A percentile compares a stretch with the other conserved stretches of the same genome.
phyloP scores from a whole-genome alignment of 2,113 vertebrate genomes.

The Silurus meridionalis region DNA sequence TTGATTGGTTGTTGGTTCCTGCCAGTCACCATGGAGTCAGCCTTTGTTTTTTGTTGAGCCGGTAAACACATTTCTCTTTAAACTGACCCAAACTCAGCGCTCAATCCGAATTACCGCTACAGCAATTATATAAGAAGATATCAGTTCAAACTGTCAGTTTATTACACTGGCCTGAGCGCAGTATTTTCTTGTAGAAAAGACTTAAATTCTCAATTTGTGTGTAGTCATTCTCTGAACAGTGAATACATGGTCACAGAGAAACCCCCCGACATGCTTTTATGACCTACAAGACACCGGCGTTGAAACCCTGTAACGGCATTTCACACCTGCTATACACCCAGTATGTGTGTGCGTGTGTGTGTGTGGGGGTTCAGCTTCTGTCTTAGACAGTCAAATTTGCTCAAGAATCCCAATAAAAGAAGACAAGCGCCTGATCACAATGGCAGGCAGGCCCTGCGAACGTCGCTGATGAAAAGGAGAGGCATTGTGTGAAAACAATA shows the following conservation, averaged over 20 bases:
- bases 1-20: background rate
- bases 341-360: background rate
- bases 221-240: constrained; percentile 1
- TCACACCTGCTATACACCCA: constrained; percentile 53
- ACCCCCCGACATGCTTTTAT: background rate
- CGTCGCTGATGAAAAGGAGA: constrained; percentile 15
- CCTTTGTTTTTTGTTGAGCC: background rate
- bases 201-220: background rate
- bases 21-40: background rate
- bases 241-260: constrained; percentile 33
- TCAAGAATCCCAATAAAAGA: constrained; percentile 3
- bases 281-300: constrained; percentile 39
- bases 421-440: background rate
- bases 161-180: background rate
- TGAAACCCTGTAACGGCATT: constrained; percentile 40
- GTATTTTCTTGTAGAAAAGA: background rate
- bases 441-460: background rate
- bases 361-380: constrained; percentile 26
- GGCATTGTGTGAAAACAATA: constrained; percentile 27
- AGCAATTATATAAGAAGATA: background rate
- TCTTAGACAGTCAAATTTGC: constrained; percentile 4
- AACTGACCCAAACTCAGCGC: background rate
- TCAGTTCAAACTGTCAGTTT: background rate
- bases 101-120: background rate
- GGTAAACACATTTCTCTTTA: background rate